Base-by-base conservation (phyloP, 2,797 vertebrate species). In the Acropternis orthonyx region DNA sequence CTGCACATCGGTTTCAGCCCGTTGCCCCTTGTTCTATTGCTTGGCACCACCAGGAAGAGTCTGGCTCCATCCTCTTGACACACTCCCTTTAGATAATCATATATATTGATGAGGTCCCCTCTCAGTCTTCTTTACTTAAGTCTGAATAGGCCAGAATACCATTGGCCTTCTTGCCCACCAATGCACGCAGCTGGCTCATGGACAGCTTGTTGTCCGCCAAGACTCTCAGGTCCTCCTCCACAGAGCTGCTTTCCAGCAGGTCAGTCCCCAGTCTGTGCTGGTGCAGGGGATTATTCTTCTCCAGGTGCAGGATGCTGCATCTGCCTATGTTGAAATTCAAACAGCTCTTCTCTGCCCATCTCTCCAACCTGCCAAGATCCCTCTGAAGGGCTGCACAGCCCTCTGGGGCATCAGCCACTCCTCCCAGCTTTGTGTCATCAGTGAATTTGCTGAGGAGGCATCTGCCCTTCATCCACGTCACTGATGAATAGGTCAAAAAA, bases 331-430 rank as follows among this genome's bases (percentile, higher is more conserved):
- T n/a, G 48, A 28, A 68, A 36, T 75, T 62, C 6, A 75, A 22
- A 24, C 14, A 5, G 12, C 15, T 75, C 24, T 66, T 72, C 34
- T 69, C 34, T 6, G 7, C 9, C n/a, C 19, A 8, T 51, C n/a
- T 37, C 37, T 34, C n/a, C n/a, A 30, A 1, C 3, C 1, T 32
- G 12, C 30, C 1, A 1, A 23, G 7, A 30, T 14, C 3, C 9
- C 28, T n/a, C 36, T 28, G 56, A 44, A 69, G 20, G 23, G 16
- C 32, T 82, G 48, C 8, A 26, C 16, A 6, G 30, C 16, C 0
- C 20, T 44, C 49, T 30, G 3, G 20, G 20, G 4, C 1, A 49
- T 61, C 2, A 2, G 19, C 23, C 24, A 4, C 14, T 39, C 21
- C 32, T 68, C 32, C 6, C 37, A 65, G 24, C 1, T 44, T 32